Evolutionary conservation across 2,888 invertebrate species (phyloP).

Genomic region (Disparrhopalites patrizii): DNA sequence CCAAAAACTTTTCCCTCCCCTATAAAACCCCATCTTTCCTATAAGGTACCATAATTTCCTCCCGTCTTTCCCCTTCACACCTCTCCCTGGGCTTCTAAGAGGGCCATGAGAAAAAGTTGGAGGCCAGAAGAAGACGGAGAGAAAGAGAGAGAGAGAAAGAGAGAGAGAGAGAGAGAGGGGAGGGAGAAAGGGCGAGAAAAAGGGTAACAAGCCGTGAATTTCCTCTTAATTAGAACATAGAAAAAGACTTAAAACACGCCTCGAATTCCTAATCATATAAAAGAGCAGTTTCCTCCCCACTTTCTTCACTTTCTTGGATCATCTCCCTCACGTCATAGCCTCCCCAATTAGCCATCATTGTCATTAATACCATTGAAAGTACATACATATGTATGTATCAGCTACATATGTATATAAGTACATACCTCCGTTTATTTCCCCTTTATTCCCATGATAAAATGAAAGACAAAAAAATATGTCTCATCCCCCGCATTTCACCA

Average conservation of each 20-base stretch:
- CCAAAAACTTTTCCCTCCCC: constrained; percentile 4
- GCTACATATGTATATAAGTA: too few species aligned
- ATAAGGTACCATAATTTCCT: too few species aligned
- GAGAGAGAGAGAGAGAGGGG: background rate
- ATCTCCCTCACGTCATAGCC: constrained; percentile 12
- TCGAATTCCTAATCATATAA: constrained; percentile 22
- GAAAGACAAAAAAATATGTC: too few species aligned
- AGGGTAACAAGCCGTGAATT: constrained; percentile 32
- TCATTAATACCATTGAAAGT: too few species aligned
- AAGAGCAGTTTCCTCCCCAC: constrained; percentile 9
- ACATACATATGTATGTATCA: too few species aligned
- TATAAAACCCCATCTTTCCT: too few species aligned
- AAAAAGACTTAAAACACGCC: constrained; percentile 32
- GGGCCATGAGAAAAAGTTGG: background rate
- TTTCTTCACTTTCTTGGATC: constrained; percentile 17
- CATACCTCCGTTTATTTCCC: too few species aligned
- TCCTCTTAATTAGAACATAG: constrained; percentile 32
- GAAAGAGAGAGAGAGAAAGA: background rate
- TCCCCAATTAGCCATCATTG: constrained; percentile 9
- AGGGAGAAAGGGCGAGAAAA: background rate
- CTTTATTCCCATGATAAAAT: too few species aligned
- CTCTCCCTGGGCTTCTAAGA: too few species aligned
- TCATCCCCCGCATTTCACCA: too few species aligned
- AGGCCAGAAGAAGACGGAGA: background rate
- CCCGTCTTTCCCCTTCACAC: background rate